Base-by-base conservation (phyloP, 2,888 invertebrate species). In the Melanostoma scalare region DNA sequence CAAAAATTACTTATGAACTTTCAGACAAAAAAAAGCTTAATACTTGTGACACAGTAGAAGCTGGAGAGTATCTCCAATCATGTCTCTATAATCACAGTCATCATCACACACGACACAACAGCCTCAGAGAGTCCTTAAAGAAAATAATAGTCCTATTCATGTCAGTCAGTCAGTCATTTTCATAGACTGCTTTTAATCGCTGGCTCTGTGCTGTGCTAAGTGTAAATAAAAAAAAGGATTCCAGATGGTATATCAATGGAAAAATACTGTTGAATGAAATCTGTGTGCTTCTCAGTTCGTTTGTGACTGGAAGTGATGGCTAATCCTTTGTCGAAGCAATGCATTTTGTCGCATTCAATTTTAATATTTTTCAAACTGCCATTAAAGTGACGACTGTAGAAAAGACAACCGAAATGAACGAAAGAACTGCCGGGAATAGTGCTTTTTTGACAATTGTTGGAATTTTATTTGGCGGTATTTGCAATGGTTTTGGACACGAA, bases 261-360 rank as follows among this genome's bases (percentile, higher is more conserved):
- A 78, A 82, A 82, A 36, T 82, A 82, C 82, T 58, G 71, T 33
- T 71, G 60, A 69, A 69, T 69, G 63, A 65, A 58, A 61, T 72
- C 36, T 33, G 35, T 42, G 42, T 56, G 44, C 46, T 35, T 61
- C 30, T 52, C 58, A 73, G 65, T 77, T 67, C 55, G 33, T 31
- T 68, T 53, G 68, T 63, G 55, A 52, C 50, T 56, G 42, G 36
- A 48, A 33, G 68, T 74, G 67, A 74, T 79, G 79, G 74, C 74
- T 31, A 74, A 74, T 60, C 55, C 53, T 48, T 50, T 56, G 5
- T 20, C 20, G n/a, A 46, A 65, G 46, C 48, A 52, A 73, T 82
- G 82, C 78, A 78, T 55, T 82, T 73, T 68, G 58, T 75, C 53
- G 61, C 56, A 58, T 65, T 65, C n/a, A 46, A 71, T 65, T 53